These are phyloP conservation scores for Oxyscelio sp. DNA, from an alignment of 2,888 invertebrate genomes.

Conservation along the genomic window DNA sequence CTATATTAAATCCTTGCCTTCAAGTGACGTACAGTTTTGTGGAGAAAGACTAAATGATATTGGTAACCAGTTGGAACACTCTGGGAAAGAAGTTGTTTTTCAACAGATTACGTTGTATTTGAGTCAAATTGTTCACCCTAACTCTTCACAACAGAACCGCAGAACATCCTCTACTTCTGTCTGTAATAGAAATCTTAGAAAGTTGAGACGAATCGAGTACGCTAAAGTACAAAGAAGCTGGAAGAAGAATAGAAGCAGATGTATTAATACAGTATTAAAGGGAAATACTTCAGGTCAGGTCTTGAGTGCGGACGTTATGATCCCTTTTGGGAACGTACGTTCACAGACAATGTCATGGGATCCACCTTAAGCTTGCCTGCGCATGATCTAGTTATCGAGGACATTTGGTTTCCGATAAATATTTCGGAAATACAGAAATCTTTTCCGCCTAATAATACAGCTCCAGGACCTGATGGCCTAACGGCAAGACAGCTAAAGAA, in stretches of 20 bases:
- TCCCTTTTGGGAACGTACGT: neutral
- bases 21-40: neutral
- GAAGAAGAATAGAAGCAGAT: neutral
- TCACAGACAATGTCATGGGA: too few relatives aligned
- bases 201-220: neutral
- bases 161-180: neutral
- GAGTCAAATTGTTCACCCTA: neutral
- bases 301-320: neutral
- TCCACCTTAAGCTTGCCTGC: neutral
- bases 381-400: neutral
- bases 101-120: neutral
- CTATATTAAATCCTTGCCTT: neutral
- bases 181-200: neutral
- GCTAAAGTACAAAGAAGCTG: neutral
- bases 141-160: too few relatives aligned
- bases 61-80: neutral
- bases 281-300: neutral
- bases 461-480: conserved; percentile 77
- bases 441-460: conserved; percentile 20
- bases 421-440: neutral
- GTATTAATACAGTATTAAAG: neutral
- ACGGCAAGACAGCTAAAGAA: conserved; percentile 69
- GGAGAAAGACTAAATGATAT: neutral
- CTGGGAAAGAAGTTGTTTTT: neutral
- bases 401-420: neutral